Conservation (phyloP, 2,113 vertebrate species). For the Gyps fulvus region DNA sequence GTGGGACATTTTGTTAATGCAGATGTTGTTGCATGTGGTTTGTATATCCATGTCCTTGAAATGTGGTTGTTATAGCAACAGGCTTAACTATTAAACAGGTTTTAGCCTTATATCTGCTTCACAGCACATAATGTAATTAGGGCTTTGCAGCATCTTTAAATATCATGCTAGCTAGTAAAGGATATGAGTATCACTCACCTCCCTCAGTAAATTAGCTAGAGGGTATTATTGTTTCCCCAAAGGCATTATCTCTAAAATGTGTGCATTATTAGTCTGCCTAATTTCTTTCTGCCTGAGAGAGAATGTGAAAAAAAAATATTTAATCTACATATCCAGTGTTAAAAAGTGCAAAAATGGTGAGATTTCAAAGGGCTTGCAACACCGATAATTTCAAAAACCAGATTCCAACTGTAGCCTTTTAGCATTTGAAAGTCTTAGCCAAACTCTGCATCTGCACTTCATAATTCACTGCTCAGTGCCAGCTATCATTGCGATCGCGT, state of each 20-base stretch:
- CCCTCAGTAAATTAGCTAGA: background rate
- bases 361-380: background rate
- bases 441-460: background rate
- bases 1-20: constrained; percentile 13
- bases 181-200: background rate
- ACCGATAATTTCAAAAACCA: background rate
- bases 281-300: constrained; percentile 6
- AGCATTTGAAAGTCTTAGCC: background rate
- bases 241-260: background rate
- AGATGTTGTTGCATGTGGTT: background rate
- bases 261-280: background rate
- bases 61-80: constrained; percentile 68
- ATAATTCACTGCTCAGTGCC: background rate
- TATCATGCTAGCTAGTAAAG: background rate
- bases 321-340: background rate
- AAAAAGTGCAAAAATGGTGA: background rate
- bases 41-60: constrained; percentile 46
- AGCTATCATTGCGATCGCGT: rapidly evolving
- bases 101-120: constrained; percentile 21
- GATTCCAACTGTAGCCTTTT: background rate
- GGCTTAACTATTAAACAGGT: constrained; percentile 35
- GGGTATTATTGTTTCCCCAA: background rate
- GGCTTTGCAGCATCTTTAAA: constrained; percentile 17
- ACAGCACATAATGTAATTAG: constrained; percentile 42
- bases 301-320: background rate